These are phyloP conservation scores for Sphaeridia pumilis DNA, from an alignment of 2,888 invertebrate species.

Conservation along the genomic window DNA sequence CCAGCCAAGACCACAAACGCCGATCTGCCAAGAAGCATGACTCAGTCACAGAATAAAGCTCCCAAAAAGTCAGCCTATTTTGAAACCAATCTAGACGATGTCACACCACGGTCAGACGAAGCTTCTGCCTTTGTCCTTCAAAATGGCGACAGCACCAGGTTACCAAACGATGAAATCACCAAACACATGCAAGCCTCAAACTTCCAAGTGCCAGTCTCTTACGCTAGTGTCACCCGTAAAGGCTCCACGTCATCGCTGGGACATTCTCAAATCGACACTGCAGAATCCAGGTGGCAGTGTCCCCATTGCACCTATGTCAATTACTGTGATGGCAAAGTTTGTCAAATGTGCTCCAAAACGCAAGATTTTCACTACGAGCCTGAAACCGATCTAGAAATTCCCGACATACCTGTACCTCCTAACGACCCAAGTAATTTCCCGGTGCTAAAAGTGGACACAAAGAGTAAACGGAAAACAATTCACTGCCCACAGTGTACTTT, in stretches of 20 bases:
- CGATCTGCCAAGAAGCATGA: not conserved
- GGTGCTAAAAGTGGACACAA: no score
- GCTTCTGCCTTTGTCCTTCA: not conserved
- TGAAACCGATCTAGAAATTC: no score
- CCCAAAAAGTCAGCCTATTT: not conserved
- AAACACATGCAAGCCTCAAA: not conserved
- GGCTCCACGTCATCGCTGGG: no score
- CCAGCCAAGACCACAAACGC: not conserved
- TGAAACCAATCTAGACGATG: not conserved
- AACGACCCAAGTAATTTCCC: no score
- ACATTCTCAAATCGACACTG: not conserved
- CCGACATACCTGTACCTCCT: no score
- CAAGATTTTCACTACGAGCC: slow-evolving; percentile 9
- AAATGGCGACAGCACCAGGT: not conserved
- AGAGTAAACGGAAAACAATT: no score
- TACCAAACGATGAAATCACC: not conserved
- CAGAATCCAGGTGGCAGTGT: slow-evolving; percentile 7
- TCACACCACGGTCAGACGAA: not conserved
- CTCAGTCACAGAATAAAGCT: not conserved
- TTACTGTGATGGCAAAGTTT: slow-evolving; percentile 7
- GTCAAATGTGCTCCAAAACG: slow-evolving; percentile 14
- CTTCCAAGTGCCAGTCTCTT: not conserved
- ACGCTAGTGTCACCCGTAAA: not conserved
- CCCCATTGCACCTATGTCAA: slow-evolving; percentile 16
- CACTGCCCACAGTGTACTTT: no score